phyloP scores from a whole-genome alignment of 1,140 invertebrate species.

The Copidosoma floridanum region DNA sequence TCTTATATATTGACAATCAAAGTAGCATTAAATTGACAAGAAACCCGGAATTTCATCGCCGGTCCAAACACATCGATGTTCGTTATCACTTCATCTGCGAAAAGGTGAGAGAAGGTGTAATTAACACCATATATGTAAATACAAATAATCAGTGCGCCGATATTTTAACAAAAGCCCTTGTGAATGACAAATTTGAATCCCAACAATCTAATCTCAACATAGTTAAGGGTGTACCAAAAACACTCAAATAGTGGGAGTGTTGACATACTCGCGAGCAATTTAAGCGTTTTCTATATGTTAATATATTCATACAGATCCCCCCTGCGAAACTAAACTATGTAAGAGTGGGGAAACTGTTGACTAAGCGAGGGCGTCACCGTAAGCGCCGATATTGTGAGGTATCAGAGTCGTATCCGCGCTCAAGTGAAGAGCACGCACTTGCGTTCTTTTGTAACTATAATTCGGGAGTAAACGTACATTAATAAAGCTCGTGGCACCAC shows the following conservation, averaged over 20 bases:
- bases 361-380: too few species aligned
- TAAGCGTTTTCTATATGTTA: too few species aligned
- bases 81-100: constrained; percentile 45
- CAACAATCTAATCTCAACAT: not conserved
- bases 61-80: constrained; percentile 46
- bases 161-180: constrained; percentile 34
- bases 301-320: too few species aligned
- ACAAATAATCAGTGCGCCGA: constrained; percentile 35
- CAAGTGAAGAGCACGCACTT: too few species aligned
- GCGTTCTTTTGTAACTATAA: too few species aligned
- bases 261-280: too few species aligned
- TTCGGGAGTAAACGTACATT: too few species aligned
- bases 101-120: constrained; percentile 16
- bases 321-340: too few species aligned
- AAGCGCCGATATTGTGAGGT: too few species aligned
- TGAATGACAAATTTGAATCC: constrained; percentile 16
- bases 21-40: constrained; percentile 46
- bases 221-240: not conserved
- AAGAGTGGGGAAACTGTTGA: too few species aligned
- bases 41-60: constrained; percentile 40
- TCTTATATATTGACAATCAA: constrained; percentile 39
- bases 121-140: constrained; percentile 31
- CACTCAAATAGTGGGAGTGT: constrained; percentile 7
- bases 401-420: too few species aligned
- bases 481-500: too few species aligned